Percentiles rank a stretch among this genome's conserved stretches.
These are phyloP conservation scores for Dione juno DNA, from an alignment of 2,888 invertebrate genomes.

Conservation along the genomic window DNA sequence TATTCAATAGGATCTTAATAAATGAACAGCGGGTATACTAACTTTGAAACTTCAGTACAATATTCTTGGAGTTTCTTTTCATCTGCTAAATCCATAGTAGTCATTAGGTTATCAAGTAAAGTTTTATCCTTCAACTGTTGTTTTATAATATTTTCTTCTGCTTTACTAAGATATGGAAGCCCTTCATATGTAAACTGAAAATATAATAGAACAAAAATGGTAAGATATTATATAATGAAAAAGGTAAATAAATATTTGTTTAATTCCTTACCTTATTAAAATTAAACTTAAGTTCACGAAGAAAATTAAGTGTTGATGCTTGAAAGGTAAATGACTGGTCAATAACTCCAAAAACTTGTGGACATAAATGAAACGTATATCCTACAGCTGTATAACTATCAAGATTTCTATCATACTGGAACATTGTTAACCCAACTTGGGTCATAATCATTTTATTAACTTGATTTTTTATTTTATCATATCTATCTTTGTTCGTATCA, in stretches of 20 bases:
- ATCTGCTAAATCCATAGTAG: constrained; percentile 59
- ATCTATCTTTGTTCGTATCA: constrained; percentile 71
- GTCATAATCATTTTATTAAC: constrained; percentile 82
- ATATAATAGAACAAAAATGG: not conserved
- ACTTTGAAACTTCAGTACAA: constrained; percentile 73
- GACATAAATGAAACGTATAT: constrained; percentile 88
- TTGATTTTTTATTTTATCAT: constrained; percentile 65
- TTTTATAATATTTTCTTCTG: constrained; percentile 72
- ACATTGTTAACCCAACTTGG: constrained; percentile 88
- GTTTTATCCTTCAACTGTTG: constrained; percentile 62
- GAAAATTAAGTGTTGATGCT: constrained; percentile 85
- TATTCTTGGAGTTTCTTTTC: constrained; percentile 63
- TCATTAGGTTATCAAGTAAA: constrained; percentile 54
- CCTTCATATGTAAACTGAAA: constrained; percentile 87
- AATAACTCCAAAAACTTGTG: constrained; percentile 85
- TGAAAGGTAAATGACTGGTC: constrained; percentile 85
- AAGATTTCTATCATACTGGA: constrained; percentile 81
- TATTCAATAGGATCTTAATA: no score
- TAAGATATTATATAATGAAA: not conserved
- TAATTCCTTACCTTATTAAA: constrained; percentile 87
- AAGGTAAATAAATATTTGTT: not conserved
- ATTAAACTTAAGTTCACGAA: constrained; percentile 86
- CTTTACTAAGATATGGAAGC: constrained; percentile 85
- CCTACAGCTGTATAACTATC: constrained; percentile 84
- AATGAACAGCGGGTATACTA: constrained; percentile 44